Percentiles rank a stretch among this genome's conserved stretches.
phyloP scores from a whole-genome alignment of 2,113 vertebrate species.

The Poicephalus meyeri region DNA sequence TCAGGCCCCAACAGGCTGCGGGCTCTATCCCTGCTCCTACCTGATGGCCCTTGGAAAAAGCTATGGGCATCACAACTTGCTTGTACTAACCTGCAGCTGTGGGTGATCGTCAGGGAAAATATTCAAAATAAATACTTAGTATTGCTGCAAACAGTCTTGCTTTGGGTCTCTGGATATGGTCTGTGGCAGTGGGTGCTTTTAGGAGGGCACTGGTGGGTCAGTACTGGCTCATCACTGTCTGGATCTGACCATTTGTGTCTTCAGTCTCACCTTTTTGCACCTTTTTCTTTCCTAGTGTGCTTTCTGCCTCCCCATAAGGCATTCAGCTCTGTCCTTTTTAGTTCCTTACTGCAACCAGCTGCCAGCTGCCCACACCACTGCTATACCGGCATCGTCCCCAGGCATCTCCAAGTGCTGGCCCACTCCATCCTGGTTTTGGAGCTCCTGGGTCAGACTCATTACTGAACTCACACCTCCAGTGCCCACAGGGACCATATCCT shows the following conservation, averaged over 20 bases:
- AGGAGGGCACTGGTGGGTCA: background rate
- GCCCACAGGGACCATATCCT: background rate
- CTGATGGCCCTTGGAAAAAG: fast-evolving
- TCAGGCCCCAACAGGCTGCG: background rate
- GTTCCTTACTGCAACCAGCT: background rate
- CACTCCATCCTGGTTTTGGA: background rate
- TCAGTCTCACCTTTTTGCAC: background rate
- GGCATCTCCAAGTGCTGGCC: background rate
- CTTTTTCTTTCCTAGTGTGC: background rate
- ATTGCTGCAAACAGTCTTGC: background rate
- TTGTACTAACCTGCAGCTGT: background rate
- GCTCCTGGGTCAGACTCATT: background rate
- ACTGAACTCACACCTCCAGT: background rate
- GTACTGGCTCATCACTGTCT: fast-evolving
- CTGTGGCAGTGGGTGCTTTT: fast-evolving
- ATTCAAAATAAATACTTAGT: background rate
- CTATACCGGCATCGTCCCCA: background rate
- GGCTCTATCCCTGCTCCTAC: background rate
- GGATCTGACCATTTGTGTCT: background rate
- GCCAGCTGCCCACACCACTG: background rate
- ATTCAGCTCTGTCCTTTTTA: background rate
- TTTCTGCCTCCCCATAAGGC: background rate
- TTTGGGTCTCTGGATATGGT: background rate
- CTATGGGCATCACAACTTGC: fast-evolving
- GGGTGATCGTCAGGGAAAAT: background rate